Evolutionary conservation across 2,113 vertebrate species (phyloP).

Genomic region (Tetrao urogallus): DNA sequence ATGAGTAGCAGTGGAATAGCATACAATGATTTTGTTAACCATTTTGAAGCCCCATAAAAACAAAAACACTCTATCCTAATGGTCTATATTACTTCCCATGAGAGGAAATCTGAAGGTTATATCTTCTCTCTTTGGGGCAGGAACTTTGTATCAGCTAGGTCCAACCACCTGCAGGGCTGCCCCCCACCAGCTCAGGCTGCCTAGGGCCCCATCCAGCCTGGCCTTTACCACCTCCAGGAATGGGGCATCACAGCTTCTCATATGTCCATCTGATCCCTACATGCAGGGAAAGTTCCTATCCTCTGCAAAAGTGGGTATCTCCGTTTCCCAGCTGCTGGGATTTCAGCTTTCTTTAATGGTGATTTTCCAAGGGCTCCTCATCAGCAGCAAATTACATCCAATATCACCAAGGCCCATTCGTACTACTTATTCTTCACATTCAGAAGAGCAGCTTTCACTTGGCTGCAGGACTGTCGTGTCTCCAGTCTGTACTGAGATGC

Average conservation of each 20-base stretch:
- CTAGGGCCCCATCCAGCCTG: too few relatives aligned
- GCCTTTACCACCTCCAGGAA: too few relatives aligned
- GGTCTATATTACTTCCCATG: not conserved
- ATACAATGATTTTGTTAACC: not conserved
- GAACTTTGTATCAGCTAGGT: not conserved
- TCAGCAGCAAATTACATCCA: slow-evolving; percentile 4
- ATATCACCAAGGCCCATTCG: not conserved
- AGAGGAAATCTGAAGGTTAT: not conserved
- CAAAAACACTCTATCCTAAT: not conserved
- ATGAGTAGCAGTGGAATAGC: not conserved
- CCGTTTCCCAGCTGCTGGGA: not conserved
- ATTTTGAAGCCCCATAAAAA: not conserved
- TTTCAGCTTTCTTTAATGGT: not conserved
- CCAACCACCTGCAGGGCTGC: too few relatives aligned
- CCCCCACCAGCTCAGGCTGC: too few relatives aligned
- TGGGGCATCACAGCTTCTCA: not conserved
- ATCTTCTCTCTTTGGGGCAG: not conserved
- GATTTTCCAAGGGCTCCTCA: not conserved
- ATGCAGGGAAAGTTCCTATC: not conserved
- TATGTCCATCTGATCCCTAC: accelerated
- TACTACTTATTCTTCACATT: not conserved
- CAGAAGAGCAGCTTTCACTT: not conserved
- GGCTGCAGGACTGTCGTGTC: not conserved
- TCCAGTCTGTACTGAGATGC: not conserved
- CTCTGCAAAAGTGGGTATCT: not conserved